Conservation (phyloP, 2,888 invertebrate genomes). For the Tenthredo amoena region DNA sequence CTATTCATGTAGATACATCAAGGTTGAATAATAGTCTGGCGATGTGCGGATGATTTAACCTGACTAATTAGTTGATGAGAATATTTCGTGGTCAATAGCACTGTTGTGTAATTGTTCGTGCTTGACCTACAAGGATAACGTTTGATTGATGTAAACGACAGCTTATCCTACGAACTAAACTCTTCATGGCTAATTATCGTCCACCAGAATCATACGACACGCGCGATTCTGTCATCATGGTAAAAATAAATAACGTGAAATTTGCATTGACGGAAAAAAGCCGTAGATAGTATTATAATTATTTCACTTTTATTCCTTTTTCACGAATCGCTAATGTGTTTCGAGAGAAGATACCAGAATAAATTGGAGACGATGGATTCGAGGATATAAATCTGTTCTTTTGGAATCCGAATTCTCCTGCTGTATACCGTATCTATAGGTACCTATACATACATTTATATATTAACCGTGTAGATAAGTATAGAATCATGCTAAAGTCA, state of each 20-base stretch:
- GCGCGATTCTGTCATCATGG: not conserved
- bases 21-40: not conserved
- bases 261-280: not conserved
- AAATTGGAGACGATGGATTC: not conserved
- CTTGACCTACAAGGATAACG: conserved; percentile 24
- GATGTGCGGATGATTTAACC: not conserved
- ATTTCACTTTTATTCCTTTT: not conserved
- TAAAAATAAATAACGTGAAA: not conserved
- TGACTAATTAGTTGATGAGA: not conserved
- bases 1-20: not conserved
- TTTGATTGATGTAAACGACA: not conserved
- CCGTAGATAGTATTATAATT: not conserved
- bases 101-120: conserved; percentile 3
- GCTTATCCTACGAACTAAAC: not conserved
- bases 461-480: not conserved
- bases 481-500: conserved; percentile 16
- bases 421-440: not conserved
- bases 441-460: not conserved
- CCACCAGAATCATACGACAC: not conserved
- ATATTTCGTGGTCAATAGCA: conserved; percentile 42
- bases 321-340: not conserved
- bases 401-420: not conserved
- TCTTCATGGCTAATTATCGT: conserved; percentile 24
- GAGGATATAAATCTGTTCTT: not conserved
- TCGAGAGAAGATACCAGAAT: not conserved